Conservation (phyloP, 2,888 invertebrate species). For the Autographa gamma region DNA sequence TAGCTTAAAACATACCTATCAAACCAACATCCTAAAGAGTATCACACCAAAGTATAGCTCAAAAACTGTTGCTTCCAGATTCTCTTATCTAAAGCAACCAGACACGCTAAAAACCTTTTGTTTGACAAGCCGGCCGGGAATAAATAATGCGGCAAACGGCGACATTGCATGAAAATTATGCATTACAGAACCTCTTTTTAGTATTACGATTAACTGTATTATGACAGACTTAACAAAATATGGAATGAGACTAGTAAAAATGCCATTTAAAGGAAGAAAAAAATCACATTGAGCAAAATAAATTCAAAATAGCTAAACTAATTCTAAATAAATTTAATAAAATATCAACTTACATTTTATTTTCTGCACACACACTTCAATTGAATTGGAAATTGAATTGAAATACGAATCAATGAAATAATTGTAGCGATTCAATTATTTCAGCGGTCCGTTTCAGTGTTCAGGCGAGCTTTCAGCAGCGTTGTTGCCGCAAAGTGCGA, state of each 20-base stretch:
- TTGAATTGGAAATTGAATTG: slow-evolving; percentile 13
- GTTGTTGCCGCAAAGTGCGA: slow-evolving; percentile 81
- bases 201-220: neutral
- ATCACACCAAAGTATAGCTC: neutral
- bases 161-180: neutral
- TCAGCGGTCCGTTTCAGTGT: slow-evolving; percentile 59
- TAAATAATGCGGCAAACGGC: slow-evolving; percentile 5
- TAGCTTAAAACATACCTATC: too few relatives aligned
- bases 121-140: slow-evolving; percentile 6
- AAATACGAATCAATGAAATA: slow-evolving; percentile 30
- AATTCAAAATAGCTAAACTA: slow-evolving; percentile 14
- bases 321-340: neutral
- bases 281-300: slow-evolving; percentile 3
- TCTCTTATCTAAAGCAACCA: neutral
- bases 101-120: neutral
- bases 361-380: slow-evolving; percentile 46
- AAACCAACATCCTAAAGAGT: too few relatives aligned
- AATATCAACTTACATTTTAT: slow-evolving; percentile 43
- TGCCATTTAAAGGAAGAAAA: neutral
- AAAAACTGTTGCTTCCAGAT: slow-evolving; percentile 39
- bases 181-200: neutral
- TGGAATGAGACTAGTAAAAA: neutral
- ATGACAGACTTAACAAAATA: neutral
- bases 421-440: slow-evolving; percentile 51
- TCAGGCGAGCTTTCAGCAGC: slow-evolving; percentile 67